Conservation (phyloP, 2,888 invertebrate genomes). For the Archips crataeganus region DNA sequence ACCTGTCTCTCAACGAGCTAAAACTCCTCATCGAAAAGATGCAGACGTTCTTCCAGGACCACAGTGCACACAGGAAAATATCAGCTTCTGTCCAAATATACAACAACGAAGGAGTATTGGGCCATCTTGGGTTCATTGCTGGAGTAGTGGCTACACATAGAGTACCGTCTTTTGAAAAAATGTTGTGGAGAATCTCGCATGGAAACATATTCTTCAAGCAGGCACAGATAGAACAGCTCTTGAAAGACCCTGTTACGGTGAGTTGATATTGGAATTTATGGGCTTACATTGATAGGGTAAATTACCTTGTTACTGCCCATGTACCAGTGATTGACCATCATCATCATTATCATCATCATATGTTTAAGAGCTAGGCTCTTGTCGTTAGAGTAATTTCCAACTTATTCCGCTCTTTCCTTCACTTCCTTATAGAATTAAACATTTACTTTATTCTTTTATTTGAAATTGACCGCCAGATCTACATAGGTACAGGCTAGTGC, state of each 20-base stretch:
- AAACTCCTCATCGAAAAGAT: conserved; percentile 78
- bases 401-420: no score
- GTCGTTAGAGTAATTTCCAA: no score
- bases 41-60: conserved; percentile 83
- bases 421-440: no score
- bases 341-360: no score
- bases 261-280: conserved; percentile 44
- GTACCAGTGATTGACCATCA: no score
- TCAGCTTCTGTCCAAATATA: conserved; percentile 77
- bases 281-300: no score
- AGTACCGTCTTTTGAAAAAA: conserved; percentile 76
- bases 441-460: no score
- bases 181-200: conserved; percentile 82
- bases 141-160: conserved; percentile 77
- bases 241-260: conserved; percentile 79
- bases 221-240: conserved; percentile 75
- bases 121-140: conserved; percentile 79
- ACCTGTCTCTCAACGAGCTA: conserved; percentile 73
- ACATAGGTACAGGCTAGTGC: no score
- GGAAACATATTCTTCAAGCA: conserved; percentile 83
- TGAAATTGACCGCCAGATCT: no score
- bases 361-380: no score
- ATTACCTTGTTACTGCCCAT: no score
- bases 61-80: conserved; percentile 86
- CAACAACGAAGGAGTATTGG: conserved; percentile 75